Evolutionary conservation across 2,113 vertebrate genomes (phyloP), one percentile per base, ranked within the genome.

Genomic region (Rhinichthys klamathensis): DNA sequence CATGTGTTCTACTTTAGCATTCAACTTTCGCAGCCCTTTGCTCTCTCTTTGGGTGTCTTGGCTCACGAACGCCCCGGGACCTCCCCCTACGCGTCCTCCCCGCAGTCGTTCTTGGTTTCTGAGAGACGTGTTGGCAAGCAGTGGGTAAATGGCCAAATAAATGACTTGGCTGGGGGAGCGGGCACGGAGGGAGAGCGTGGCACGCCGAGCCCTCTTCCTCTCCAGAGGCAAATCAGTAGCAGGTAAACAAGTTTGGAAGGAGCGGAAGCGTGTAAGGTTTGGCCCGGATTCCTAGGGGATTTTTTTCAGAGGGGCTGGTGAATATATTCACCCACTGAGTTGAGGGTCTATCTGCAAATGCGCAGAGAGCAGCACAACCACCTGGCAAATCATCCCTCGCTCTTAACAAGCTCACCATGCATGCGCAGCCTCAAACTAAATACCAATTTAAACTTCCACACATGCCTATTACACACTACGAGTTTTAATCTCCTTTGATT

Each of bases 141-240:
- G 25, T 72, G 12, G 18, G 61, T 75, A 77, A 79, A 80, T 74
- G 67, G 78, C 73, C 54, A 80, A 67, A 87, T 76, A 82, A 85
- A 85, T 84, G 60, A 87, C 32, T 87, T 85, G 78, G 86, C 83
- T 81, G 46, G 35, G 70, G 46, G 70, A 41, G 16, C 8, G 2
- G 67, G 84, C 84, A 85, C 35, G 84, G 65, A 72, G 79, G 77
- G 51, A 69, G 54, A 56, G 58, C 49, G 12, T 7, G 61, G 61
- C 51, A 67, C 25, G 30, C 72, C 41, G 63, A 79, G 56, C 38
- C 35, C 74, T 75, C 32, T 84, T 85, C 84, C 76, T 86, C 70
- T 80, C 84, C 60, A 74, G 75, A 63, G 84, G 60, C 80, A 72
- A 88, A 84, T 88, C 44, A 44, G 84, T 84, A 72, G 84, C 76